Percentiles rank a stretch among this genome's conserved stretches.
phyloP scores from a whole-genome alignment of 1,140 invertebrate genomes.

The Drosophila novamexicana region DNA sequence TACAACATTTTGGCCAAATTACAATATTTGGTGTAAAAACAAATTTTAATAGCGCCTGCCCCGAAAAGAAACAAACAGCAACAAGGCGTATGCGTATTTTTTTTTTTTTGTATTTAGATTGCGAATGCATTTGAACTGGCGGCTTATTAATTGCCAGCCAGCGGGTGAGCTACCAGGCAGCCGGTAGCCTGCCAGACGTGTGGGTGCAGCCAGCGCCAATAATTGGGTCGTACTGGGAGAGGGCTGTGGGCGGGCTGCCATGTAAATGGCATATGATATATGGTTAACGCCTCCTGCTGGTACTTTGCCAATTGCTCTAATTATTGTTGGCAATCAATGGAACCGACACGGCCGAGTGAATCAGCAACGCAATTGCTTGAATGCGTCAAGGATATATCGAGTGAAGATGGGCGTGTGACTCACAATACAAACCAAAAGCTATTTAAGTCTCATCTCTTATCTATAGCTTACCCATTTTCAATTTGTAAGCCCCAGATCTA shows the following conservation, averaged over 20 bases:
- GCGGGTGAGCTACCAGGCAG: constrained; percentile 15
- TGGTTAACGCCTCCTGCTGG: constrained; percentile 26
- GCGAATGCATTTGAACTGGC: constrained; percentile 43
- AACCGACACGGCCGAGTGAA: constrained; percentile 10
- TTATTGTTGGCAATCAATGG: constrained; percentile 37
- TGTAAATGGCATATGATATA: not conserved
- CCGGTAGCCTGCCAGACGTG: constrained; percentile 9
- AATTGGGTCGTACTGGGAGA: constrained; percentile 49
- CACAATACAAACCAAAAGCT: no score
- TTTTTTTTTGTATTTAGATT: constrained; percentile 35
- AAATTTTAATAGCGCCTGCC: constrained; percentile 33
- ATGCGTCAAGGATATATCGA: constrained; percentile 12
- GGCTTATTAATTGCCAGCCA: constrained; percentile 45
- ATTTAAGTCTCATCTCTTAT: no score
- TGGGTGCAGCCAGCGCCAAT: constrained; percentile 32
- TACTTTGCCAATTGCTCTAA: constrained; percentile 33
- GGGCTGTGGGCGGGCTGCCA: not conserved
- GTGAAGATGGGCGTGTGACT: no score
- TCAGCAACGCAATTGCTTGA: constrained; percentile 6
- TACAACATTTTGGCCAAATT: constrained; percentile 61
- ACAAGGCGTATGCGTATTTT: constrained; percentile 43
- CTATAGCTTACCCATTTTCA: no score
- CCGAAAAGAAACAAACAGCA: not conserved
- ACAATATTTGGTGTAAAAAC: constrained; percentile 33
- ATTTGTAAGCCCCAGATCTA: no score